phyloP scores from a whole-genome alignment of 2,113 vertebrate species.

The Neofelis nebulosa region DNA sequence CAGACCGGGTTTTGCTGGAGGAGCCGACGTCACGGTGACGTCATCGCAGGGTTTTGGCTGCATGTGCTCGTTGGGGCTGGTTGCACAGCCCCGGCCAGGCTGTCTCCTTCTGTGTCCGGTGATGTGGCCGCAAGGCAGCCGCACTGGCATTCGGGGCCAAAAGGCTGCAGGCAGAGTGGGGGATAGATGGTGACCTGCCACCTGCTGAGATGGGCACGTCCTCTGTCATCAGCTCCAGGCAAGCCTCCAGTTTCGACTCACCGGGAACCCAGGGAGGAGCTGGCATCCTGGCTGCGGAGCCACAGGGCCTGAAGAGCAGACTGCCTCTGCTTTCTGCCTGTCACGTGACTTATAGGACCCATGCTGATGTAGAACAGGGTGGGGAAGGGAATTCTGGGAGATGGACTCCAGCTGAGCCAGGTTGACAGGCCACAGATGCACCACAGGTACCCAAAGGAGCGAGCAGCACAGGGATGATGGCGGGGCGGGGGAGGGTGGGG shows the following conservation, averaged over 20 bases:
- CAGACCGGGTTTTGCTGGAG: background rate
- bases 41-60: background rate
- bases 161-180: no score
- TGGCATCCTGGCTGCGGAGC: background rate
- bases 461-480: accelerated
- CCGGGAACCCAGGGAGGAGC: background rate
- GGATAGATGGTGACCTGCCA: background rate
- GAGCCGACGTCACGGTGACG: accelerated
- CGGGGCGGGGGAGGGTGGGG: no score
- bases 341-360: accelerated
- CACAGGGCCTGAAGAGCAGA: background rate
- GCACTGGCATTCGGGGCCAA: background rate
- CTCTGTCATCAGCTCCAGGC: background rate
- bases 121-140: background rate
- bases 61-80: background rate
- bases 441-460: background rate
- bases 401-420: background rate
- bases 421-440: accelerated
- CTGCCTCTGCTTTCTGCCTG: background rate
- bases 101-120: background rate
- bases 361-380: accelerated
- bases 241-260: accelerated
- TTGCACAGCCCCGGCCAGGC: no score
- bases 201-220: background rate
- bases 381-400: background rate